phyloP scores from a whole-genome alignment of 1,140 invertebrate genomes.

The Argopecten irradians region DNA sequence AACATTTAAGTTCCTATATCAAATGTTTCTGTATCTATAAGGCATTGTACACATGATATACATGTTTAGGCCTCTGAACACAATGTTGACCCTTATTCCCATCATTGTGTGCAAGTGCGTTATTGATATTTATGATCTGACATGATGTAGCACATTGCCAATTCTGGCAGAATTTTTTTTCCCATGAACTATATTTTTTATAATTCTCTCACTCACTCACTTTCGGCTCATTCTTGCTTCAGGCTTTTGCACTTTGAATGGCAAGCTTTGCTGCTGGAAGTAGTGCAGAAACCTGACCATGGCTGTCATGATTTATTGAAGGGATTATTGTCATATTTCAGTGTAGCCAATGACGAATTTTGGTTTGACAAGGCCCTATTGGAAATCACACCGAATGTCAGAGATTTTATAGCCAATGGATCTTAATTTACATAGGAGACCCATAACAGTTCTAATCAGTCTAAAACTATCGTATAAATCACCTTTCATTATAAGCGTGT shows the following conservation, averaged over 20 bases:
- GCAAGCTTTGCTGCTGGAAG: constrained; percentile 1
- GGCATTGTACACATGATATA: neutral
- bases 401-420: constrained; percentile 38
- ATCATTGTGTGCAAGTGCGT: neutral
- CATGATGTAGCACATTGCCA: constrained; percentile 20
- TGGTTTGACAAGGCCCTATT: constrained; percentile 39
- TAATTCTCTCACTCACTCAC: constrained; percentile 27
- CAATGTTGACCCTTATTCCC: neutral
- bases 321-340: constrained; percentile 50
- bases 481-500: constrained; percentile 43
- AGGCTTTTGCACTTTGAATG: constrained; percentile 30
- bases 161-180: constrained; percentile 5
- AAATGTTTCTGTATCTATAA: neutral
- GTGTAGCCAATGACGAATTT: constrained; percentile 36
- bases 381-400: constrained; percentile 47
- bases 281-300: neutral
- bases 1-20: neutral
- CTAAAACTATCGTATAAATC: constrained; percentile 45
- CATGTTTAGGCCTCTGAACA: neutral
- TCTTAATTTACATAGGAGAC: constrained; percentile 52
- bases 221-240: constrained; percentile 25
- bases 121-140: constrained; percentile 10
- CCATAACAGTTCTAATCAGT: constrained; percentile 48
- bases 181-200: constrained; percentile 18
- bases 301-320: constrained; percentile 36